Evolutionary conservation across 2,888 invertebrate genomes (phyloP).

Genomic region (Leptinotarsa rubiginosa): DNA sequence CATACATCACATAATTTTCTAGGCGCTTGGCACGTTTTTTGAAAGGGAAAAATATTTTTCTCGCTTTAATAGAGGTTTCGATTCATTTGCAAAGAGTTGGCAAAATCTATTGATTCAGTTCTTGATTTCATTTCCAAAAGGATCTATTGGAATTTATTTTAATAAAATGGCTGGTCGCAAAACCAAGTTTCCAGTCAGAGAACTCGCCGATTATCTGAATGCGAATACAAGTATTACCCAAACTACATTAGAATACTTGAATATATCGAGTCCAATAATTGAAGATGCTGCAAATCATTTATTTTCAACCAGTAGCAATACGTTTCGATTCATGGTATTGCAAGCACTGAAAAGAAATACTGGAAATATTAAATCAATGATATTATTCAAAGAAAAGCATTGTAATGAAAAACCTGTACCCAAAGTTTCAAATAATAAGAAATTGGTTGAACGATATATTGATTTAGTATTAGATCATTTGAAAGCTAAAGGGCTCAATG

Average conservation of each 20-base stretch:
- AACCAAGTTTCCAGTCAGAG: background rate
- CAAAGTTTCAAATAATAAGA: background rate
- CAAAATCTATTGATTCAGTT: too few species aligned
- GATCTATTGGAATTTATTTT: background rate
- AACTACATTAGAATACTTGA: background rate
- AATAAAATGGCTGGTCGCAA: background rate
- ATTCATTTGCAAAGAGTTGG: too few species aligned
- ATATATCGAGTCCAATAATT: background rate
- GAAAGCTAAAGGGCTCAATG: background rate
- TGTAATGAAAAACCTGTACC: background rate
- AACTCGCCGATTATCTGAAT: background rate
- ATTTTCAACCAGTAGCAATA: background rate
- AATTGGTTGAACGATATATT: background rate
- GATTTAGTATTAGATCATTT: background rate
- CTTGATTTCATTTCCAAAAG: too few species aligned
- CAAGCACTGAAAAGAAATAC: background rate
- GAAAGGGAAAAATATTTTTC: too few species aligned
- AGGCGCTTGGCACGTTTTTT: too few species aligned
- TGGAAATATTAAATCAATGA: background rate
- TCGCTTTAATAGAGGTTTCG: too few species aligned
- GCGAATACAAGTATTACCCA: background rate
- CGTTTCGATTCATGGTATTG: background rate
- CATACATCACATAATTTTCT: too few species aligned
- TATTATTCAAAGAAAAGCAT: background rate
- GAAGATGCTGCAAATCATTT: background rate